Evolutionary conservation across 2,797 vertebrate species (phyloP).

Genomic region (Typhlichthys eigenmanni): DNA sequence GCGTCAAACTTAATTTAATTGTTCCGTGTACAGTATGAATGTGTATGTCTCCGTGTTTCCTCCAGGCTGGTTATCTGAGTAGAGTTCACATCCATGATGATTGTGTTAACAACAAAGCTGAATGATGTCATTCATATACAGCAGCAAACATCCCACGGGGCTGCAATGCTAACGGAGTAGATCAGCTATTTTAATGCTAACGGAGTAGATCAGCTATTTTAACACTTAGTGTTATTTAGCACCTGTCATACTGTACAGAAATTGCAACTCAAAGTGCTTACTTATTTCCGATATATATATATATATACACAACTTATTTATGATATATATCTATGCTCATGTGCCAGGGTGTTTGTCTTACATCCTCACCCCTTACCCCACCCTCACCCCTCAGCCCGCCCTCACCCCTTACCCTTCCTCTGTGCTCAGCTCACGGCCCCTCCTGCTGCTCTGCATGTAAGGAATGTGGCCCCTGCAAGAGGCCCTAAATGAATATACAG

Average conservation of each 20-base stretch:
- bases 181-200: too few species aligned
- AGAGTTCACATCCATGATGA: constrained; percentile 13
- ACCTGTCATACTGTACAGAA: too few species aligned
- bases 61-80: not conserved
- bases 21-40: not conserved
- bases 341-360: not conserved
- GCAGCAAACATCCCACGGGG: not conserved
- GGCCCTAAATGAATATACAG: constrained; percentile 20
- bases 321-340: too few species aligned
- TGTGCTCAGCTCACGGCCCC: constrained; percentile 62
- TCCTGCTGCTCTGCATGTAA: constrained; percentile 61
- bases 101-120: constrained; percentile 33
- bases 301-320: too few species aligned
- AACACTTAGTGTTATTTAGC: too few species aligned
- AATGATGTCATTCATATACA: constrained; percentile 13
- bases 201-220: too few species aligned
- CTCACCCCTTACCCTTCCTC: not conserved
- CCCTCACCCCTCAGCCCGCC: constrained; percentile 1
- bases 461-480: constrained; percentile 63
- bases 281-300: too few species aligned
- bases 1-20: constrained; percentile 18
- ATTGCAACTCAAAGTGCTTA: too few species aligned
- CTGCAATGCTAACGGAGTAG: too few species aligned
- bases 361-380: constrained; percentile 38
- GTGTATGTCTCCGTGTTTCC: constrained; percentile 3